Percentiles rank a stretch among this genome's conserved stretches.
phyloP scores from a whole-genome alignment of 2,888 invertebrate species.

The Drosophila trichaetosa region DNA sequence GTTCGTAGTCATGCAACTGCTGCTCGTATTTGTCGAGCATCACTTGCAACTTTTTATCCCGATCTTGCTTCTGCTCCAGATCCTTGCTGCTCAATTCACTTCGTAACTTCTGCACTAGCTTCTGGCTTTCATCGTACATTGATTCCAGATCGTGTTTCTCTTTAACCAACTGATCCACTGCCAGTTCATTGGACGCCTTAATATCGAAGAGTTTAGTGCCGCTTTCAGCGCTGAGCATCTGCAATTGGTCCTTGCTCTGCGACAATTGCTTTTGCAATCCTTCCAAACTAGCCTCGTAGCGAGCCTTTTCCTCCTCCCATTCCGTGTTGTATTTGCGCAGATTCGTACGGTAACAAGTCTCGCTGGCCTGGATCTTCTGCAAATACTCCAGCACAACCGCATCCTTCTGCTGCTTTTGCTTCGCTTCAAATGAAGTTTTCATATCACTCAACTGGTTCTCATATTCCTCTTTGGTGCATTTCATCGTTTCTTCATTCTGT shows the following conservation, averaged over 20 bases:
- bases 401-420: conserved; percentile 30
- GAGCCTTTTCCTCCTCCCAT: conserved; percentile 57
- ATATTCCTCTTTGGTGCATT: background rate
- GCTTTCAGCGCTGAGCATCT: conserved; percentile 20
- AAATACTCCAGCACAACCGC: conserved; percentile 62
- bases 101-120: conserved; percentile 44
- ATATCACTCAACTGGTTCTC: conserved; percentile 4
- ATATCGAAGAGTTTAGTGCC: conserved; percentile 24
- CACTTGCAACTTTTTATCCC: background rate
- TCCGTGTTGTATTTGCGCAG: conserved; percentile 66
- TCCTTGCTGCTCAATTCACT: conserved; percentile 1
- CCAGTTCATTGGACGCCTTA: conserved; percentile 19
- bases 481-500: conserved; percentile 7
- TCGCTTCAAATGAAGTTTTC: conserved; percentile 20
- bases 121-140: conserved; percentile 37
- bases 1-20: conserved; percentile 31
- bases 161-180: conserved; percentile 18
- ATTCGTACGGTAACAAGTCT: conserved; percentile 64
- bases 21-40: conserved; percentile 32
- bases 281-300: conserved; percentile 53
- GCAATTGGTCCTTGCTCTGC: conserved; percentile 23
- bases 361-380: conserved; percentile 67
- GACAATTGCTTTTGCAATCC: conserved; percentile 34
- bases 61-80: conserved; percentile 1
- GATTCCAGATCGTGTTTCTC: conserved; percentile 57